Percentiles rank a stretch among this genome's conserved stretches.
These are phyloP conservation scores for Catocala fraxini DNA, from an alignment of 2,888 invertebrate species.

Conservation along the genomic window DNA sequence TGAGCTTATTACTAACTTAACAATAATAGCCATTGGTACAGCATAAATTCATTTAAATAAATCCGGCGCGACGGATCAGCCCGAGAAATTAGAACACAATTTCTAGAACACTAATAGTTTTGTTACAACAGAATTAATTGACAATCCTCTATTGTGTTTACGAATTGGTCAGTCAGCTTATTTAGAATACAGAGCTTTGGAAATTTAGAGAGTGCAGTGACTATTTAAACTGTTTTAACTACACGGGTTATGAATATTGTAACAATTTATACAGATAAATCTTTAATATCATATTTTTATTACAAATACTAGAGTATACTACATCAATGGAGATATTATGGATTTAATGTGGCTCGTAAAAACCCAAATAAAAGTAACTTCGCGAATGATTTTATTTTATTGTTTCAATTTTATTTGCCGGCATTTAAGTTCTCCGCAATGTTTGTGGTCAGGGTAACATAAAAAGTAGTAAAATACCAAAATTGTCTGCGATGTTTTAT, in stretches of 20 bases:
- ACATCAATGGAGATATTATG: slow-evolving; percentile 12
- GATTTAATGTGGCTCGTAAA: slow-evolving; percentile 15
- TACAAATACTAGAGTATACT: background rate
- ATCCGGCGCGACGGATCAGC: slow-evolving; percentile 37
- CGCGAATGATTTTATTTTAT: slow-evolving; percentile 20
- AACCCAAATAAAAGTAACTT: slow-evolving; percentile 13
- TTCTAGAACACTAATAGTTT: slow-evolving; percentile 43
- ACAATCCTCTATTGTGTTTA: slow-evolving; percentile 33
- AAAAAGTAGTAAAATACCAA: slow-evolving; percentile 12
- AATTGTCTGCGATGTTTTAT: slow-evolving; percentile 7
- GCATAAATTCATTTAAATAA: slow-evolving; percentile 50
- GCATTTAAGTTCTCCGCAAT: slow-evolving; percentile 8
- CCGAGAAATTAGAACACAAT: slow-evolving; percentile 46
- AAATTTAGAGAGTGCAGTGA: too few relatives aligned
- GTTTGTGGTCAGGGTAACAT: slow-evolving; percentile 11
- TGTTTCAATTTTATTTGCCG: slow-evolving; percentile 18
- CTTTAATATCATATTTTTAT: background rate
- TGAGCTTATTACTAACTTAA: slow-evolving; percentile 48
- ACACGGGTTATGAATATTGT: too few relatives aligned
- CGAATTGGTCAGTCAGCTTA: slow-evolving; percentile 14
- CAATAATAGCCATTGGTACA: slow-evolving; percentile 39
- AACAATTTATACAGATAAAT: too few relatives aligned
- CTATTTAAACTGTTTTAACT: too few relatives aligned
- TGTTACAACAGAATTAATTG: slow-evolving; percentile 45
- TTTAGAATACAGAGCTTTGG: too few relatives aligned